Conservation (phyloP, 2,888 invertebrate genomes). For the Drosophila trichaetosa region DNA sequence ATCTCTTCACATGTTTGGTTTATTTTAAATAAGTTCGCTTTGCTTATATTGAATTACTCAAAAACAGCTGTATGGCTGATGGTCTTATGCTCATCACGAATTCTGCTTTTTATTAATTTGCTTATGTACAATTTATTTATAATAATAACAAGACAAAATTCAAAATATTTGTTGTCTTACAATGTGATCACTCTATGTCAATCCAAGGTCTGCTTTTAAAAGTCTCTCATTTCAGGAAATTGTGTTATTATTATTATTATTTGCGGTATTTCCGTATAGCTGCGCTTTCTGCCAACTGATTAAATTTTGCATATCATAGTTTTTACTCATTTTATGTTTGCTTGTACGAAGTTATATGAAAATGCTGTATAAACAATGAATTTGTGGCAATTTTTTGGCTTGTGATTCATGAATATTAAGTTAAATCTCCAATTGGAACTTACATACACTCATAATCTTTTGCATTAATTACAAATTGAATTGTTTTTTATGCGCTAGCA, state of each 20-base stretch:
- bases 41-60: slow-evolving; percentile 1
- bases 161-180: not conserved
- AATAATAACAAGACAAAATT: slow-evolving; percentile 13
- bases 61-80: slow-evolving; percentile 14
- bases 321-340: slow-evolving; percentile 18
- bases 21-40: slow-evolving; percentile 12
- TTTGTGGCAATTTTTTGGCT: too few species aligned
- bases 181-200: slow-evolving; percentile 8
- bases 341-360: slow-evolving; percentile 22
- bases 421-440: too few species aligned
- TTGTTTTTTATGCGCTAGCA: not conserved
- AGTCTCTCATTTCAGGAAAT: slow-evolving; percentile 1
- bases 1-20: slow-evolving; percentile 9
- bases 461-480: not conserved
- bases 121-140: slow-evolving; percentile 12
- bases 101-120: slow-evolving; percentile 7
- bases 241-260: not conserved
- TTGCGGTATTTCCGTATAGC: not conserved
- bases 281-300: slow-evolving; percentile 1
- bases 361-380: too few species aligned
- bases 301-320: not conserved
- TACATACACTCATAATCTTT: too few species aligned
- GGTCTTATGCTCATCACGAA: not conserved
- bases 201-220: not conserved
- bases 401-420: too few species aligned